Conservation (phyloP, 2,888 invertebrate species). For the Drosophila peninsularis region DNA sequence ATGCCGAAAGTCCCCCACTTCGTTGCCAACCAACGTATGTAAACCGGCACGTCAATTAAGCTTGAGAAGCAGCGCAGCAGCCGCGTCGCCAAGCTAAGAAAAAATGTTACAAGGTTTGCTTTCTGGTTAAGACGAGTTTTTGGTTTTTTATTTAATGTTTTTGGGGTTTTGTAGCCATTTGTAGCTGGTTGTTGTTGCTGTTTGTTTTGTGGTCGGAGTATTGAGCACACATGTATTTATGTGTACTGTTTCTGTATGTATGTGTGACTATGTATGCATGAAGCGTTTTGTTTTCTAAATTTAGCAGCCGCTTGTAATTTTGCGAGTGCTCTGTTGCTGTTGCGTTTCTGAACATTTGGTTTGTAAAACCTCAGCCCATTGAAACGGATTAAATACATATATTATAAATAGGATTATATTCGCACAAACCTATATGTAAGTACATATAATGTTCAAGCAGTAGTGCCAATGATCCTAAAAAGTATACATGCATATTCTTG, state of each 20-base stretch:
- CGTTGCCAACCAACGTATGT: slow-evolving; percentile 40
- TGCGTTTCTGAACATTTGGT: slow-evolving; percentile 12
- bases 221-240: slow-evolving; percentile 31
- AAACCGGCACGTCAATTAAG: slow-evolving; percentile 77
- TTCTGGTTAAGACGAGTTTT: slow-evolving; percentile 81
- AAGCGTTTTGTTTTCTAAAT: slow-evolving; percentile 71
- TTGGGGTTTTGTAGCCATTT: slow-evolving; percentile 64
- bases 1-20: slow-evolving; percentile 41
- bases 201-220: slow-evolving; percentile 50
- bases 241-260: not conserved
- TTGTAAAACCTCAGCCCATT: not conserved
- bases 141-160: slow-evolving; percentile 45
- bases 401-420: not conserved
- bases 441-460: not conserved
- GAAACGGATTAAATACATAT: not conserved
- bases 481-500: no score
- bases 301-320: slow-evolving; percentile 56
- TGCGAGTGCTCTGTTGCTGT: slow-evolving; percentile 16
- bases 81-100: slow-evolving; percentile 69
- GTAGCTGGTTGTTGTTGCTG: slow-evolving; percentile 42
- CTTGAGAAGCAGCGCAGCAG: slow-evolving; percentile 70
- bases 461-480: no score
- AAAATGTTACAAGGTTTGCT: slow-evolving; percentile 83
- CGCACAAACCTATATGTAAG: no score
- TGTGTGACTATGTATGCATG: slow-evolving; percentile 12